Base-by-base conservation (phyloP, 2,888 invertebrate species). In the Stenurella melanura region DNA sequence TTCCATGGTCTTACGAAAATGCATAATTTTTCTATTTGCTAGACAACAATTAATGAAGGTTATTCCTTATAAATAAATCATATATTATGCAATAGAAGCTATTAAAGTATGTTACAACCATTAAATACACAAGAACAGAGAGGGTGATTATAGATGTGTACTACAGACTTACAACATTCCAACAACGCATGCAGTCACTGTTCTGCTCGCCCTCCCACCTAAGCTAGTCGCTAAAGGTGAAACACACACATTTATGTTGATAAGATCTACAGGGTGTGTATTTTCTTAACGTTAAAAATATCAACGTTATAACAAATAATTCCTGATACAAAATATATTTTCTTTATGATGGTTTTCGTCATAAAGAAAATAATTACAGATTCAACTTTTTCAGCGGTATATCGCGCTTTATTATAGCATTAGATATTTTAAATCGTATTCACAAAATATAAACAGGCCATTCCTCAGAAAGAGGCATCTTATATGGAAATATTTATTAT, bases 211-310 rank as follows among this genome's bases (percentile, higher is more conserved):
- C 50, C 50, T 50, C 50, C 50, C 50, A 50, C 50, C 50, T 50
- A n/a, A 50, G 50, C 50, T 50, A 50, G 50, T 50, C 50, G 50
- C 50, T 50, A 50, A 50, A 50, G 50, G 50, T 50, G 50, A 17
- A 50, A 50, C 50, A 50, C 50, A 50, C n/a, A 50, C 50, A 50
- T 50, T 50, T n/a, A 50, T 50, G 50, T 50, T 15, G 12, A 50
- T 50, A 50, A 50, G 15, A 12, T 50, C 2, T 50, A 50, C n/a
- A 50, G 5, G n/a, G 50, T 50, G 50, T 50, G 50, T 50, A 50
- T n/a, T n/a, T n/a, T 6, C 4, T n/a, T 50, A 34, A 34, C 7
- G 30, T 34, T 34, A 7, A 34, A 7, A 34, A 34, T 7, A 9
- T 7, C 30, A 34, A 34, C 30, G 9, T 2, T 34, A 34, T 34